Conservation (phyloP, 2,888 invertebrate species). For the Automeris io region DNA sequence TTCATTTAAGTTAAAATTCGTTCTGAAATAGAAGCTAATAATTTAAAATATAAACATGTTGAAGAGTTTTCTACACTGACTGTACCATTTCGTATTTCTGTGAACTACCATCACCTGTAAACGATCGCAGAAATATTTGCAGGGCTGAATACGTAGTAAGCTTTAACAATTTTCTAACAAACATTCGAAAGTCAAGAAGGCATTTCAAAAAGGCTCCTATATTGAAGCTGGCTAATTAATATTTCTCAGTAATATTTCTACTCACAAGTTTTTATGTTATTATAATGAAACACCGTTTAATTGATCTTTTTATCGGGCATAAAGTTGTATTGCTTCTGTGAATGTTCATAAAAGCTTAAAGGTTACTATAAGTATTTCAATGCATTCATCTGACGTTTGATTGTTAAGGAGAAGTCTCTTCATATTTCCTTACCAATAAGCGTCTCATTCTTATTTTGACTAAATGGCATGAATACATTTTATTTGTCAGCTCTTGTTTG, state of each 20-base stretch:
- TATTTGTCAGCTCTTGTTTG: no score
- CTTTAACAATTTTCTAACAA: neutral
- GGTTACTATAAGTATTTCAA: slow-evolving; percentile 12
- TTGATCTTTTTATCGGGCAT: slow-evolving; percentile 17
- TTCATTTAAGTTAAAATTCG: no score
- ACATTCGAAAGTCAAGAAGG: neutral
- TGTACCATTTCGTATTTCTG: neutral
- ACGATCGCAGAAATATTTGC: neutral
- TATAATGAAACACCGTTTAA: slow-evolving; percentile 20
- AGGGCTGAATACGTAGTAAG: neutral
- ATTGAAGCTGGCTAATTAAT: slow-evolving; percentile 15
- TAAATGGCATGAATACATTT: no score
- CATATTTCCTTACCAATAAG: neutral
- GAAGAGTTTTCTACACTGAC: no score
- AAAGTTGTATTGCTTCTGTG: slow-evolving; percentile 15
- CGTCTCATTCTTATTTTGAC: neutral
- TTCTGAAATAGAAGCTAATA: no score
- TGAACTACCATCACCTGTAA: neutral
- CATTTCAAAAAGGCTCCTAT: neutral
- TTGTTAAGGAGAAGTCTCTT: neutral
- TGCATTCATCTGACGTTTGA: neutral
- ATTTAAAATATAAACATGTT: no score
- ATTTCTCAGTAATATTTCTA: slow-evolving; percentile 19
- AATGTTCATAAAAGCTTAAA: slow-evolving; percentile 17
- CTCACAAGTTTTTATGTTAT: slow-evolving; percentile 25